phyloP scores from a whole-genome alignment of 2,888 invertebrate genomes.

The Agrenia bidenticulata region DNA sequence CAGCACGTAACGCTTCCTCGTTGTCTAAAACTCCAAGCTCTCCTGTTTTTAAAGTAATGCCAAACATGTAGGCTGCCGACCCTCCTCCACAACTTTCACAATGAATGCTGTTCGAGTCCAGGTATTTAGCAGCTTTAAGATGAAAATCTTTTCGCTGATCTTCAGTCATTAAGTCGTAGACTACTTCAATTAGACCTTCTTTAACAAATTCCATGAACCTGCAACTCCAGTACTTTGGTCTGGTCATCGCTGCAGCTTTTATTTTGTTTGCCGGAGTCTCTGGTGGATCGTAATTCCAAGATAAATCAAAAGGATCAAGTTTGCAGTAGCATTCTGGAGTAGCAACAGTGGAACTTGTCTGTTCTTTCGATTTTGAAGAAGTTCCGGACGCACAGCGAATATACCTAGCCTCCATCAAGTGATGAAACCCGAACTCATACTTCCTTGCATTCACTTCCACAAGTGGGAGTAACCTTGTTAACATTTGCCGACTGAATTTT shows the following conservation, averaged over 20 bases:
- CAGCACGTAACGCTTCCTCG: slow-evolving; percentile 19
- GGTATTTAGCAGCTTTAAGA: slow-evolving; percentile 47
- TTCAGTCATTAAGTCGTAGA: slow-evolving; percentile 47
- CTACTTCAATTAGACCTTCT: slow-evolving; percentile 48
- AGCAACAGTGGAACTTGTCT: slow-evolving; percentile 19
- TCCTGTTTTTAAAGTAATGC: slow-evolving; percentile 31
- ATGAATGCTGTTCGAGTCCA: slow-evolving; percentile 33
- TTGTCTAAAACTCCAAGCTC: slow-evolving; percentile 15
- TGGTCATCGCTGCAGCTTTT: not conserved
- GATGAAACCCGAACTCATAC: slow-evolving; percentile 38
- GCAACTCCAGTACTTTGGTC: slow-evolving; percentile 37
- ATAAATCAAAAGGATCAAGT: slow-evolving; percentile 5
- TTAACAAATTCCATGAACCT: slow-evolving; percentile 49
- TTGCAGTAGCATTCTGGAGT: slow-evolving; percentile 37
- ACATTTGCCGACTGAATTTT: slow-evolving; percentile 60
- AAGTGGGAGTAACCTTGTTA: slow-evolving; percentile 53
- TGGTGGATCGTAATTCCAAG: not conserved
- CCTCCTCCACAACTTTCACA: slow-evolving; percentile 48
- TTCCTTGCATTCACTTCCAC: slow-evolving; percentile 38
- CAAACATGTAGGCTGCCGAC: slow-evolving; percentile 39
- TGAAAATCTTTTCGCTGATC: slow-evolving; percentile 48
- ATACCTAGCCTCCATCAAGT: slow-evolving; percentile 42
- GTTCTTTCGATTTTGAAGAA: slow-evolving; percentile 26
- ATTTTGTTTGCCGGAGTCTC: not conserved
- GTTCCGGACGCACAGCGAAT: slow-evolving; percentile 36